These are phyloP conservation scores for Aldrovandia affinis DNA, from an alignment of 2,797 vertebrate species.

Conservation along the genomic window DNA sequence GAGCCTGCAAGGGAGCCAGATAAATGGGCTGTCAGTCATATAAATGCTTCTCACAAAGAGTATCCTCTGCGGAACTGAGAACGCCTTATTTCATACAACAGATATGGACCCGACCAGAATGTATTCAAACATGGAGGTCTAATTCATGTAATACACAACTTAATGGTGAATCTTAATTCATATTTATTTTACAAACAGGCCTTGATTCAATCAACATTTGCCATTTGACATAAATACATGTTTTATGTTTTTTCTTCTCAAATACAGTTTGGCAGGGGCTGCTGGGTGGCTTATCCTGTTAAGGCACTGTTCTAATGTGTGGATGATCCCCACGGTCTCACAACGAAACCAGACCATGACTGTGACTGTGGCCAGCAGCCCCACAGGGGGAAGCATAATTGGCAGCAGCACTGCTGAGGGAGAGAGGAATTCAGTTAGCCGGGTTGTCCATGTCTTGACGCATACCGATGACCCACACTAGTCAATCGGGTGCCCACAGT, in stretches of 20 bases:
- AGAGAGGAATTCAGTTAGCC: too few species aligned
- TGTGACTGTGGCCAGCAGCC: too few species aligned
- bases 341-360: too few species aligned
- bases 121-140: constrained; percentile 17
- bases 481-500: too few species aligned
- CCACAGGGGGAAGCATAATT: too few species aligned
- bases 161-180: not conserved
- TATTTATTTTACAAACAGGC: not conserved
- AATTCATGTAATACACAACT: not conserved
- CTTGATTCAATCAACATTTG: not conserved
- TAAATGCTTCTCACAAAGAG: constrained; percentile 12
- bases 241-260: not conserved
- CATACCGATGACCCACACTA: too few species aligned
- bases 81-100: not conserved
- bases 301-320: too few species aligned
- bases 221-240: too few species aligned
- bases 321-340: too few species aligned
- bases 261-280: not conserved
- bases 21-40: constrained; percentile 33
- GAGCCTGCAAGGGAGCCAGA: not conserved
- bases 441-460: too few species aligned
- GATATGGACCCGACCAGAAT: not conserved
- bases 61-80: constrained; percentile 21
- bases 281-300: too few species aligned
- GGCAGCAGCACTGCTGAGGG: too few species aligned